These are phyloP conservation scores for Drosophila hamatofila DNA, from an alignment of 2,888 invertebrate genomes.

Conservation along the genomic window DNA sequence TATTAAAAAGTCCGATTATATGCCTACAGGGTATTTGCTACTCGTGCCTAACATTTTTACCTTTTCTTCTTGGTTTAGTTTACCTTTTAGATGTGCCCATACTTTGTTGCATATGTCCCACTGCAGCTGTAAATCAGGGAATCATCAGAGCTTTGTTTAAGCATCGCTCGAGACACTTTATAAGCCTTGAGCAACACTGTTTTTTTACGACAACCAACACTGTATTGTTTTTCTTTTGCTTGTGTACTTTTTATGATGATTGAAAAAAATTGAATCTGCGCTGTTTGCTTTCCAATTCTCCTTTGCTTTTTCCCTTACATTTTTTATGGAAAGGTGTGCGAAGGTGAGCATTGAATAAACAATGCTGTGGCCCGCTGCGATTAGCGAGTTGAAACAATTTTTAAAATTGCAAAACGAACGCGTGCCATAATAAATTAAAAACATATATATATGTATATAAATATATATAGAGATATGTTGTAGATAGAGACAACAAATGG, in stretches of 20 bases:
- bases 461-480: not conserved
- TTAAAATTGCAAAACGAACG: conserved; percentile 51
- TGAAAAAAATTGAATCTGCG: conserved; percentile 15
- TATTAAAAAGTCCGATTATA: too few relatives aligned
- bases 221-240: not conserved
- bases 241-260: conserved; percentile 22
- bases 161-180: not conserved
- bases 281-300: conserved; percentile 11
- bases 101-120: not conserved
- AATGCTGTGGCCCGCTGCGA: conserved; percentile 24
- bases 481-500: not conserved
- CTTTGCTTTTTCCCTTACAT: conserved; percentile 23
- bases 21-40: not conserved
- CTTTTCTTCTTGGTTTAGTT: not conserved
- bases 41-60: not conserved
- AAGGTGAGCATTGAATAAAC: conserved; percentile 52
- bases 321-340: conserved; percentile 27
- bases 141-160: not conserved
- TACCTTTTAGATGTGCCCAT: not conserved
- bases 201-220: conserved; percentile 17
- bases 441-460: not conserved
- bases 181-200: conserved; percentile 6
- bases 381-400: conserved; percentile 45
- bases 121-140: conserved; percentile 14
- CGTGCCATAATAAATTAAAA: conserved; percentile 33